Percentiles rank a stretch among this genome's conserved stretches.
phyloP scores from a whole-genome alignment of 2,113 vertebrate genomes.

The human (Homo sapiens) region DNA sequence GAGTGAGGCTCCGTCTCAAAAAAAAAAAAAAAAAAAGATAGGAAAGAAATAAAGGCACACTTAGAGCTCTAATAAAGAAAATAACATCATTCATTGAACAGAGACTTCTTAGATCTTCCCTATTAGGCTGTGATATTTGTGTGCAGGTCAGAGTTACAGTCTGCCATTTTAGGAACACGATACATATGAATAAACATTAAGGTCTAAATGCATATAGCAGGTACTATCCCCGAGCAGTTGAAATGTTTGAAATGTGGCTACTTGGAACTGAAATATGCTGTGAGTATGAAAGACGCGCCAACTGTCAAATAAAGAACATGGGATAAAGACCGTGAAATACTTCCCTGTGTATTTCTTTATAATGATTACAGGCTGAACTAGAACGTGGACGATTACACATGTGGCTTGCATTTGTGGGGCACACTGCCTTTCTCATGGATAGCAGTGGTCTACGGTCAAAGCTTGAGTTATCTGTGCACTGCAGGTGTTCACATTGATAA shows the following conservation, averaged over 20 bases:
- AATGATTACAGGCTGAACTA: background rate
- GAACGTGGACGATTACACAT: background rate
- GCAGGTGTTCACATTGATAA: background rate
- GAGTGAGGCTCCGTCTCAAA: too few relatives aligned
- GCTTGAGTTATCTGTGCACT: background rate
- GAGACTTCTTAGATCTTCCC: background rate
- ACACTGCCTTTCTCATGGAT: background rate
- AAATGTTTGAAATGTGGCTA: background rate
- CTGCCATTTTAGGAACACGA: background rate
- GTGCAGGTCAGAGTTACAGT: background rate
- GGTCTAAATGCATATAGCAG: background rate
- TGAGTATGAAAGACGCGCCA: fast-evolving
- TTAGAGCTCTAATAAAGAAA: background rate
- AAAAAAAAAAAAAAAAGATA: background rate
- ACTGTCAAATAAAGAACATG: background rate
- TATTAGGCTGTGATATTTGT: background rate
- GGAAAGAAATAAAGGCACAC: background rate
- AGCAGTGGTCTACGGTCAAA: background rate
- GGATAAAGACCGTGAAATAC: background rate
- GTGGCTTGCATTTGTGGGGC: background rate
- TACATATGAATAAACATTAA: background rate
- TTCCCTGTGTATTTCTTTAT: background rate
- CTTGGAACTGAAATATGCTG: background rate
- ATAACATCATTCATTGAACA: background rate
- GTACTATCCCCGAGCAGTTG: background rate